Base-by-base conservation (phyloP, 1,140 invertebrate genomes). In the Xylocopa sonorina region DNA sequence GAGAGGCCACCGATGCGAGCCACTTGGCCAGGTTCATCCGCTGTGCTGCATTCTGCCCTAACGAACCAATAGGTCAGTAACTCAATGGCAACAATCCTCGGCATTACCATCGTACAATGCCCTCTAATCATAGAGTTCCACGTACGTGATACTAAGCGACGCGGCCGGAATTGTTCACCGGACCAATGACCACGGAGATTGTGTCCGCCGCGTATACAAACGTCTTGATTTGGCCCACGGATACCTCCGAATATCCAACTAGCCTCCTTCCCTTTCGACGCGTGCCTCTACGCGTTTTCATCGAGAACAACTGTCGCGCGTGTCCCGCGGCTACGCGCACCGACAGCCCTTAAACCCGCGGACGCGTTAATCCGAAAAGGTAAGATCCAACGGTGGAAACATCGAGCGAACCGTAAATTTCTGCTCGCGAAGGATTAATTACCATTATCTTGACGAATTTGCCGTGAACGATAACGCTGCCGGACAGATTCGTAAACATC, bases 21-120 rank as follows among this genome's bases (percentile, higher is more conserved):
- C 88, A 95, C 93, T 92, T 95, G 95, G 87, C 95, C 95, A 53
- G 95, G 94, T 90, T 95, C 94, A 91, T 94, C 94, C 90, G 94
- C 94, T 90, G 93, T 94, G 91, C 94, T 95, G 88, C 95, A 96
- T 93, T 96, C 96, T 92, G 95, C 95, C 95, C 95, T 96, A 92
- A 91, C 91, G 91, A 92, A 92, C 91, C 91, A 92, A 92, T 89
- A 92, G 86, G 90, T 92, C 89, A 92, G 90, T 91, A 92, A 92
- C 88, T 92, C 90, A 90, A 88, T 91, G 88, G 88, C 73, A 82
- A 89, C 86, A 88, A 84, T 87, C 66, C 73, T 84, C 78, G 60
- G 67, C 62, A 75, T 87, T 87, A 86, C 66, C 66, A 71, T 76
- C 58, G 71, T 85, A 85, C 80, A 85, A 85, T 82, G 62, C 58